Base-by-base conservation (phyloP, 2,113 vertebrate genomes). In the Urocynchramus pylzowi region DNA sequence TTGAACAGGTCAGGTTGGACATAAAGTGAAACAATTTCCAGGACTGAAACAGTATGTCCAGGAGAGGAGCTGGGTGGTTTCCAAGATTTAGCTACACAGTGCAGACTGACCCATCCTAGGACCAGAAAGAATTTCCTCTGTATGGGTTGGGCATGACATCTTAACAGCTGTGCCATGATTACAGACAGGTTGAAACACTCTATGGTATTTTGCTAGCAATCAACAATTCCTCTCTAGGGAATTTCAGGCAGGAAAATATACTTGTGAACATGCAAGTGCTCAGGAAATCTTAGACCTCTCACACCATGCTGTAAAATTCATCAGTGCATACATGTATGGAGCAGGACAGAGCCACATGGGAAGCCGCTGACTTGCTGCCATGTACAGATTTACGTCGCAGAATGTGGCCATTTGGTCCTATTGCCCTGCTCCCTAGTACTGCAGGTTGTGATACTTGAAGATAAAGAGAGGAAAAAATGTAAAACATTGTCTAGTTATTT, bases 81-180 rank as follows among this genome's bases (percentile, higher is more conserved):
- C 49, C 39, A 71, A 49, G 21, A 30, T 20, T 79, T 70, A 70
- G 8, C 10, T 49, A 18, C 27, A 18, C 8, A 57, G 14, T 39
- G 5, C 10, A 74, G 11, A 45, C 17, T 39, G 45, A 60, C 7
- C 4, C 6, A 22, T 9, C 1, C 10, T 45, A 18, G 8, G 16
- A 35, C 9, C 17, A 52, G 24, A 39, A 87, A 59, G 3, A 77
- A 20, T 8, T 49, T 19, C 17, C 6, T 44, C 19, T 44, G 10
- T 6, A 26, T 7, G 18, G 3, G 5, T 3, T 87, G 17, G 0
- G 0, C 7, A 6, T 39, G 13, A 61, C 5, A 3, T 26, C 11
- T 78, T 30, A 50, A 22, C 33, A 39, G 3, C 18, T 57, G 22
- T 44, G 27, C 15, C 75, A 20, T 42, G 11, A 28, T 42, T 65